phyloP scores from a whole-genome alignment of 2,888 invertebrate genomes.

The Lysandra bellargus region DNA sequence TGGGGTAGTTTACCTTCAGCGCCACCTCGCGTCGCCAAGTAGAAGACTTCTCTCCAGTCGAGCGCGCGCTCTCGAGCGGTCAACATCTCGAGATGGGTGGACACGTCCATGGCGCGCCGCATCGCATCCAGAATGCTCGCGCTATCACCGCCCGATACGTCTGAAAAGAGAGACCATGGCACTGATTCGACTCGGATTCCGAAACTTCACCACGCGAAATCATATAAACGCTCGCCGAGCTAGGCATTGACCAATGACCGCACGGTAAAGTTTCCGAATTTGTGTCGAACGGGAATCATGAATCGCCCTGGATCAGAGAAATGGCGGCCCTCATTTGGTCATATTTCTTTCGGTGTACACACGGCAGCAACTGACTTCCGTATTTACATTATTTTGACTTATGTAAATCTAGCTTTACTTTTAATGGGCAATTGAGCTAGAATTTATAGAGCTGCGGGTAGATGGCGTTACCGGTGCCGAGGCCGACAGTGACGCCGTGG shows the following conservation, averaged over 20 bases:
- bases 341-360: too few relatives aligned
- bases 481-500: conserved; percentile 86
- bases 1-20: conserved; percentile 82
- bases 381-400: too few relatives aligned
- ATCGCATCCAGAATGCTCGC: conserved; percentile 88
- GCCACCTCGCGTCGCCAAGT: conserved; percentile 92
- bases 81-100: conserved; percentile 82
- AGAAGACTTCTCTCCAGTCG: conserved; percentile 88
- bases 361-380: too few relatives aligned
- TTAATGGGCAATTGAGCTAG: conserved; percentile 81
- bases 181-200: too few relatives aligned
- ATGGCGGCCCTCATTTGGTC: too few relatives aligned
- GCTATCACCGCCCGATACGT: conserved; percentile 91
- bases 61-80: conserved; percentile 69
- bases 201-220: too few relatives aligned
- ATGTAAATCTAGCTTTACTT: too few relatives aligned
- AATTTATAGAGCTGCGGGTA: conserved; percentile 54
- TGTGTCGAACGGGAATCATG: too few relatives aligned
- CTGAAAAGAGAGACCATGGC: conserved; percentile 60
- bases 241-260: too few relatives aligned
- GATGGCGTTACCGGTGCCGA: conserved; percentile 87
- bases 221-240: too few relatives aligned
- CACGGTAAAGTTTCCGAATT: too few relatives aligned
- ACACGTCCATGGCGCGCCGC: conserved; percentile 86
- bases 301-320: too few relatives aligned